Percentiles rank a stretch among this genome's conserved stretches.
These are phyloP conservation scores for Rhombomys opimus DNA, from an alignment of 2,113 vertebrate genomes.

Conservation along the genomic window DNA sequence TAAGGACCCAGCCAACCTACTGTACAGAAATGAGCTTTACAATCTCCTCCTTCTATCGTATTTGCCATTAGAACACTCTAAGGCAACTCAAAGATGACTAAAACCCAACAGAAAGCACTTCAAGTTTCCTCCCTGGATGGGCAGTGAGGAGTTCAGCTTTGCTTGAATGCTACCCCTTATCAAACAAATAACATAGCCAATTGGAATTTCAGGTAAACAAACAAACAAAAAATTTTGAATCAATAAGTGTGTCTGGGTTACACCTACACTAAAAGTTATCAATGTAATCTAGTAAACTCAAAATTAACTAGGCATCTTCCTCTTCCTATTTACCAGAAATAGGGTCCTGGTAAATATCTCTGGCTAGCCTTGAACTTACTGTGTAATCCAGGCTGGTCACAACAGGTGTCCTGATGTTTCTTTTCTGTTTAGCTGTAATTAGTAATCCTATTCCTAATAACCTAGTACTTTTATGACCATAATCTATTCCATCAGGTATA, in stretches of 20 bases:
- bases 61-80: constrained; percentile 29
- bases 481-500: background rate
- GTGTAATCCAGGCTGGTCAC: background rate
- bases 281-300: background rate
- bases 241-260: background rate
- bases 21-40: background rate
- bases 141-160: background rate
- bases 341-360: background rate
- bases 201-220: constrained; percentile 37
- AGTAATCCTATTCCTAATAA: background rate
- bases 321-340: background rate
- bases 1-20: constrained; percentile 3
- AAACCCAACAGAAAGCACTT: background rate
- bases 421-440: background rate
- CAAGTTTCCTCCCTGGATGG: background rate
- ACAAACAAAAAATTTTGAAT: background rate
- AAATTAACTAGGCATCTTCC: background rate
- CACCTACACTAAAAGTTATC: background rate
- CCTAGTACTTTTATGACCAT: background rate
- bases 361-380: background rate
- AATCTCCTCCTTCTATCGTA: background rate
- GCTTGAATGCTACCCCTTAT: background rate
- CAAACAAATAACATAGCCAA: background rate
- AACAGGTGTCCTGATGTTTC: background rate
- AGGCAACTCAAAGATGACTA: background rate